phyloP scores from a whole-genome alignment of 2,888 invertebrate species.

The Diarsia mendica region DNA sequence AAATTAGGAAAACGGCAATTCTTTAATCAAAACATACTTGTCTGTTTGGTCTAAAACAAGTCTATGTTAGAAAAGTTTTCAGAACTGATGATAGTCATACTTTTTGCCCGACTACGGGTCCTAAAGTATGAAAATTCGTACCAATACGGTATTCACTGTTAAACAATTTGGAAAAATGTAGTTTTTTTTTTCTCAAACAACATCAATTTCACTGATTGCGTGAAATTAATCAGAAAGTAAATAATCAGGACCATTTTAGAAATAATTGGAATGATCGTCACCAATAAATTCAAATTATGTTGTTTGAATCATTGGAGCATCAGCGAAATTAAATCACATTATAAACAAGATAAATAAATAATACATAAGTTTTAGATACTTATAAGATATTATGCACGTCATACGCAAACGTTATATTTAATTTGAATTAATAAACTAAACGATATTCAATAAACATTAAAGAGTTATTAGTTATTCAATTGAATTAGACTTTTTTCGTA shows the following conservation, averaged over 20 bases:
- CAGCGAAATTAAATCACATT: no score
- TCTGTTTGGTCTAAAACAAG: not conserved
- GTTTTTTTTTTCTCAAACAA: not conserved
- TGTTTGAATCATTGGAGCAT: not conserved
- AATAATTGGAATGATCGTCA: not conserved
- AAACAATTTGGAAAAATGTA: no score
- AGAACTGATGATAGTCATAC: not conserved
- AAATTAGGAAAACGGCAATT: not conserved
- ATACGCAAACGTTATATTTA: not conserved
- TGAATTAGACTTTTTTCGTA: not conserved
- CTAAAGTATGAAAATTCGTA: no score
- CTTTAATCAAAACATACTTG: not conserved
- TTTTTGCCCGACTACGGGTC: no score
- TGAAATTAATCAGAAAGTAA: not conserved
- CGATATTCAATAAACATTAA: not conserved
- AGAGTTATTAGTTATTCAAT: not conserved
- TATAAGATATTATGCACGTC: not conserved
- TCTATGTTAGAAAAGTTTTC: not conserved
- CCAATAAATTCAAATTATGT: not conserved
- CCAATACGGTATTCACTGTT: no score
- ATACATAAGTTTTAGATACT: not conserved
- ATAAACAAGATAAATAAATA: constrained; percentile 1
- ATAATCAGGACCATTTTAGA: not conserved
- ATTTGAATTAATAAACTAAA: not conserved
- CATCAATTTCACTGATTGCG: not conserved